These are phyloP conservation scores for Acropora tenuis DNA, from an alignment of 64 coral and sea anemone species.

Conservation along the genomic window DNA sequence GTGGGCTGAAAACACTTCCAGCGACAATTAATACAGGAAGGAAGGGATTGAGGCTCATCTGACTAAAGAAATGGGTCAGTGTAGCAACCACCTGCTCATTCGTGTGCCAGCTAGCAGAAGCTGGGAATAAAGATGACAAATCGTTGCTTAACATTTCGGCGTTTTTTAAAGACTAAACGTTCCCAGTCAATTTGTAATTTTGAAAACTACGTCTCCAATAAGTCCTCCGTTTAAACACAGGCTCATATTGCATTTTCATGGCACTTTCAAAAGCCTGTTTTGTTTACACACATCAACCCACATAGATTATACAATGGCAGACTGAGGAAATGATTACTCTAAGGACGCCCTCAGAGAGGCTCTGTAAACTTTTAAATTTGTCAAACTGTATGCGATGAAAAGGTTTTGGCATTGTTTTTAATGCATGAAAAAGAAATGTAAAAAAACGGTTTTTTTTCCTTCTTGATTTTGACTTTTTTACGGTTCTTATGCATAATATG, in stretches of 20 bases:
- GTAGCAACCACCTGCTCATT: slow-evolving; percentile 23
- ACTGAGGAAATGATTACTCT: not conserved
- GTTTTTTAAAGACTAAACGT: not conserved
- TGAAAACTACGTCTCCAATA: not conserved
- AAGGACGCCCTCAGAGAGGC: not conserved
- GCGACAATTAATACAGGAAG: slow-evolving; percentile 31
- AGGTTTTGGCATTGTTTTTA: not conserved
- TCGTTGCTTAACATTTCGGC: not conserved
- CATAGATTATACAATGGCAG: slow-evolving; percentile 21
- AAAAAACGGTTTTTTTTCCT: not conserved
- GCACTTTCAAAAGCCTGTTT: slow-evolving; percentile 21
- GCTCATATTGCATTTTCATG: slow-evolving; percentile 16
- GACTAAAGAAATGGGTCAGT: not conserved
- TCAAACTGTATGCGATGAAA: not conserved
- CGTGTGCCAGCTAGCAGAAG: not conserved
- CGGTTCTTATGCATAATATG: not conserved
- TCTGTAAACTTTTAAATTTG: not conserved
- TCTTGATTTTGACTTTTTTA: too few species aligned
- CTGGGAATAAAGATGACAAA: not conserved
- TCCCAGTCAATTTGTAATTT: not conserved
- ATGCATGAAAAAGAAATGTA: not conserved
- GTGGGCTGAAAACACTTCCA: slow-evolving; percentile 11
- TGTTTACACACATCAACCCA: slow-evolving; percentile 41
- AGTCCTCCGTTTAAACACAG: slow-evolving; percentile 20
- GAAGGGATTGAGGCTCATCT: slow-evolving; percentile 11